phyloP scores from a whole-genome alignment of 2,888 invertebrate species.

The Sphaeridia pumilis region DNA sequence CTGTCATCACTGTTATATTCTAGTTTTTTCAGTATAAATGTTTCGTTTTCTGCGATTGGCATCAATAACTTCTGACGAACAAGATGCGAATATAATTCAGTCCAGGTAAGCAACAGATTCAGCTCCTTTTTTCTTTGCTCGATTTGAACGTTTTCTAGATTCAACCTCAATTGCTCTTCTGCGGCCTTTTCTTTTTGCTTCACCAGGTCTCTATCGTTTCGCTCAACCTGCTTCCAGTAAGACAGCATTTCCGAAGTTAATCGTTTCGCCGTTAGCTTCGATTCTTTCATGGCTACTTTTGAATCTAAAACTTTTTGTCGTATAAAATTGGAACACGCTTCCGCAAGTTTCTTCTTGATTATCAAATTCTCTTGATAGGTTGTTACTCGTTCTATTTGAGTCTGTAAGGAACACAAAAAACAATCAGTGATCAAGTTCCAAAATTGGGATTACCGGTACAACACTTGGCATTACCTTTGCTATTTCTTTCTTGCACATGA shows the following conservation, averaged over 20 bases:
- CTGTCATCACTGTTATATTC: no score
- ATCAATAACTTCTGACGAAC: conserved; percentile 91
- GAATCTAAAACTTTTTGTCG: conserved; percentile 66
- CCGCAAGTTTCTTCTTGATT: conserved; percentile 69
- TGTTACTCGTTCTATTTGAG: conserved; percentile 72
- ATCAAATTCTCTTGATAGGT: conserved; percentile 77
- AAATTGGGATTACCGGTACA: neutral
- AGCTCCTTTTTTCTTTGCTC: conserved; percentile 87
- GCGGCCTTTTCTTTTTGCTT: conserved; percentile 73
- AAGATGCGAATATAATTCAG: conserved; percentile 91
- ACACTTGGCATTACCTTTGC: conserved; percentile 53
- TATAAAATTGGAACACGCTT: conserved; percentile 68
- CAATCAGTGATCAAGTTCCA: neutral
- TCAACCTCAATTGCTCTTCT: conserved; percentile 86
- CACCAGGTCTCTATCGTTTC: conserved; percentile 82
- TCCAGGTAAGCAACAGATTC: conserved; percentile 91
- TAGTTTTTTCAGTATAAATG: no score
- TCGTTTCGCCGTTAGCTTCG: conserved; percentile 78
- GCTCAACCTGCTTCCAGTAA: conserved; percentile 73
- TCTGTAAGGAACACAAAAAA: conserved; percentile 40
- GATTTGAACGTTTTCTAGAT: conserved; percentile 65
- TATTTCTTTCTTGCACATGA: conserved; percentile 84
- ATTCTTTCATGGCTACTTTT: conserved; percentile 87
- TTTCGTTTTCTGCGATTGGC: no score
- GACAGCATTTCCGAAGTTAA: conserved; percentile 84